Evolutionary conservation across 2,113 vertebrate species (phyloP), one percentile per base, ranked within the genome.

Genomic region (Athene noctua): DNA sequence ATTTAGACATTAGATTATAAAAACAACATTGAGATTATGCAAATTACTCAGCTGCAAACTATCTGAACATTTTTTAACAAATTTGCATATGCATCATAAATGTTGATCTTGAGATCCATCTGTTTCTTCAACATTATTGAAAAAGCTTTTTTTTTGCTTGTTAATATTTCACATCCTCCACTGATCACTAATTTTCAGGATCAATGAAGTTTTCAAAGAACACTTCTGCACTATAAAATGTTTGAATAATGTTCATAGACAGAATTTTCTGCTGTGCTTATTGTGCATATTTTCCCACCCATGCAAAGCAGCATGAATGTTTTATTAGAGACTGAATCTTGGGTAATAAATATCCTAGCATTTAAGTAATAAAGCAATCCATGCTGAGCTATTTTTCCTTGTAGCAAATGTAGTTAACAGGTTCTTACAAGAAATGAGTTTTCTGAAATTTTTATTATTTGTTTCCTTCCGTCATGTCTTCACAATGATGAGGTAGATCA

Each of bases 331-430:
- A 34, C 21, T 61, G 27, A 66, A 57, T 58, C 17, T 34, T 57
- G 20, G 5, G 34, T 83, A 75, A 85, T 55, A 75, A 42, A 32
- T 55, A 88, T 40, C 27, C 26, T n/a, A 72, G 8, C 12, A 87
- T 19, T 65, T 61, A 36, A 51, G 15, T 34, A 61, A 59, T 27
- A 68, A 61, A 84, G 11, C 11, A 70, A 42, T 17, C 32, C 17
- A 22, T 52, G 23, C 19, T 59, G 26, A 26, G 57, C 4, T 75
- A 11, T 77, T 87, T 87, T 91, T 52, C 30, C 16, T 10, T 6
- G 0, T 32, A 58, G n/a, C 1, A 65, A 66, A 40, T 30, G n/a
- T 0, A 83, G 14, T 14, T 54, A 58, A 25, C 29, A 54, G 0
- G 14, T 66, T 84, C 19, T 47, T 68, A 27, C 4, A 89, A 70